Conservation (phyloP, 64 coral and sea anemone species). For the Astreopora myriophthalma region DNA sequence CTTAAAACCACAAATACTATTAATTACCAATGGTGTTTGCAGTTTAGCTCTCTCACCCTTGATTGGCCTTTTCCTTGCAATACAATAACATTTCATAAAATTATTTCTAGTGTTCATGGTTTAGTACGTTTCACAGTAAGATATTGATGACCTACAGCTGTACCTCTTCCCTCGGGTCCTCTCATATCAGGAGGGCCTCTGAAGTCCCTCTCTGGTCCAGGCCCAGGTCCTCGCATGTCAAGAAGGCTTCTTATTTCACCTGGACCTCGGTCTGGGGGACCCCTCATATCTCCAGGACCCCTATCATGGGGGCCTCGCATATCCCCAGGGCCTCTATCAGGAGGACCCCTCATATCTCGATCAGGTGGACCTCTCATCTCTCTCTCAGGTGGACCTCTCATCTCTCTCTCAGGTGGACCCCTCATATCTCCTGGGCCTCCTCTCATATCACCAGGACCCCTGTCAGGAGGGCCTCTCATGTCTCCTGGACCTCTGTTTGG, state of each 20-base stretch:
- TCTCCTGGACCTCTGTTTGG: constrained; percentile 61
- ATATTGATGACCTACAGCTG: too few relatives aligned
- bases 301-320: constrained; percentile 5
- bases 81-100: too few relatives aligned
- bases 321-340: constrained; percentile 2
- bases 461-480: constrained; percentile 58
- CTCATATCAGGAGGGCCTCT: constrained; percentile 85
- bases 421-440: constrained; percentile 19
- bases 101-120: too few relatives aligned
- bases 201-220: constrained; percentile 80
- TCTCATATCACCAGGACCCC: constrained; percentile 24
- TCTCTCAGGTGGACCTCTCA: constrained; percentile 76
- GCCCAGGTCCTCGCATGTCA: constrained; percentile 46
- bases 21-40: too few relatives aligned
- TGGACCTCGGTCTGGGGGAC: constrained; percentile 44
- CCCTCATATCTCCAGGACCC: constrained; percentile 53
- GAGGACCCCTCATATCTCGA: constrained; percentile 81
- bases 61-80: too few relatives aligned
- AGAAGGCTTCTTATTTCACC: constrained; percentile 31
- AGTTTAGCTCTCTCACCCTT: too few relatives aligned
- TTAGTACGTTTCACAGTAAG: too few relatives aligned
- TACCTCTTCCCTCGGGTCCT: constrained; percentile 64
- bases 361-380: constrained; percentile 10
- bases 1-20: too few relatives aligned
- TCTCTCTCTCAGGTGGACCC: constrained; percentile 26